phyloP scores from a whole-genome alignment of 2,888 invertebrate species.

The Erebia ligea region DNA sequence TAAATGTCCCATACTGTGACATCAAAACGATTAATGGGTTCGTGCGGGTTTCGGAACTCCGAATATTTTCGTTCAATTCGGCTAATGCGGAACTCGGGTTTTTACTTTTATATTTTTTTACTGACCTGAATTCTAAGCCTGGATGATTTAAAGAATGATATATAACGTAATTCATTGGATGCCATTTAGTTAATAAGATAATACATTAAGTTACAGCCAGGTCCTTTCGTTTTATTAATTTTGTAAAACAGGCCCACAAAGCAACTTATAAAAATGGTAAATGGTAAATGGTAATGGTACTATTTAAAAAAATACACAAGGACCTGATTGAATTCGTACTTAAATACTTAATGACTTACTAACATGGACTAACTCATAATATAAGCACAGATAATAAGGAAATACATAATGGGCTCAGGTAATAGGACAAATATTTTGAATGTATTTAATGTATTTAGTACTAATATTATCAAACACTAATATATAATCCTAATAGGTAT shows the following conservation, averaged over 20 bases:
- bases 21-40: constrained; percentile 80
- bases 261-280: too few relatives aligned
- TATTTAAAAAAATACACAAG: not conserved
- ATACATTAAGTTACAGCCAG: not conserved
- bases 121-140: constrained; percentile 46
- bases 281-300: not conserved
- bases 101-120: constrained; percentile 59
- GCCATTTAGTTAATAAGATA: constrained; percentile 18
- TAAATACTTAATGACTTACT: too few relatives aligned
- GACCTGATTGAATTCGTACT: too few relatives aligned
- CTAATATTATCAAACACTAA: too few relatives aligned
- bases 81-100: constrained; percentile 65
- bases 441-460: too few relatives aligned
- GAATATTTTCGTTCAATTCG: constrained; percentile 75
- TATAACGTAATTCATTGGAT: constrained; percentile 32
- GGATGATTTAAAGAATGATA: constrained; percentile 44
- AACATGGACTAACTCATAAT: too few relatives aligned
- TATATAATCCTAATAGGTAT: too few relatives aligned
- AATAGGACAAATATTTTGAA: too few relatives aligned
- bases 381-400: too few relatives aligned
- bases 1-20: constrained; percentile 82
- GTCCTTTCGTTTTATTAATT: not conserved
- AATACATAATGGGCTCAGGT: too few relatives aligned
- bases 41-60: constrained; percentile 64
- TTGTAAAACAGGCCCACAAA: not conserved